Evolutionary conservation across 1,140 invertebrate species (phyloP).

Genomic region (Bombus turneri): DNA sequence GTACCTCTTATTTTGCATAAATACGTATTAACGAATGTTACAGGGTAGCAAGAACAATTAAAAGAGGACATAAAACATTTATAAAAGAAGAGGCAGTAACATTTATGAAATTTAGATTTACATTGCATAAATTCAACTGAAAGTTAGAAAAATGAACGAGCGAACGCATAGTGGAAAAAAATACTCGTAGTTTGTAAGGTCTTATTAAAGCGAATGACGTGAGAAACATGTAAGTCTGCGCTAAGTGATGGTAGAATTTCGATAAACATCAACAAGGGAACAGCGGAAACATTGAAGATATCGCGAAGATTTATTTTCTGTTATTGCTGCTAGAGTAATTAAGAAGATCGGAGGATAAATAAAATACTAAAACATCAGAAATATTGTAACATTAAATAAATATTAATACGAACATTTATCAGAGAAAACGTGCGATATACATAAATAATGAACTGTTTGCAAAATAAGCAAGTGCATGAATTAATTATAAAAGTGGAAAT

Average conservation of each 20-base stretch:
- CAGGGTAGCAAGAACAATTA: too few relatives aligned
- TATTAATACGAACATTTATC: neutral
- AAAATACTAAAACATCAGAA: neutral
- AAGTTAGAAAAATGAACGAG: neutral
- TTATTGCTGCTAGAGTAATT: neutral
- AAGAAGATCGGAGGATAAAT: neutral
- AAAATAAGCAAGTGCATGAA: neutral
- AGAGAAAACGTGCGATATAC: neutral
- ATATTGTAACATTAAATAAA: neutral
- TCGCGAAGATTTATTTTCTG: conserved; percentile 11
- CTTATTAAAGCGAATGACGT: conserved; percentile 33
- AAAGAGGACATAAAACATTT: neutral
- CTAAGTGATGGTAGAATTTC: neutral
- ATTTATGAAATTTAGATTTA: neutral
- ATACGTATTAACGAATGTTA: too few relatives aligned
- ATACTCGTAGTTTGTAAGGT: neutral
- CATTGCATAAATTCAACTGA: neutral
- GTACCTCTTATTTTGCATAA: too few relatives aligned
- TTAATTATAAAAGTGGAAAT: neutral
- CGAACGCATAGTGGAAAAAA: neutral
- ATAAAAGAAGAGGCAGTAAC: too few relatives aligned
- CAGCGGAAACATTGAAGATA: conserved; percentile 26
- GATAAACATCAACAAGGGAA: conserved; percentile 30
- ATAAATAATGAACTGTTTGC: neutral
- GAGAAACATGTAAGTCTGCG: neutral